phyloP scores from a whole-genome alignment of 2,888 invertebrate genomes.

The Acrobasis repandana region DNA sequence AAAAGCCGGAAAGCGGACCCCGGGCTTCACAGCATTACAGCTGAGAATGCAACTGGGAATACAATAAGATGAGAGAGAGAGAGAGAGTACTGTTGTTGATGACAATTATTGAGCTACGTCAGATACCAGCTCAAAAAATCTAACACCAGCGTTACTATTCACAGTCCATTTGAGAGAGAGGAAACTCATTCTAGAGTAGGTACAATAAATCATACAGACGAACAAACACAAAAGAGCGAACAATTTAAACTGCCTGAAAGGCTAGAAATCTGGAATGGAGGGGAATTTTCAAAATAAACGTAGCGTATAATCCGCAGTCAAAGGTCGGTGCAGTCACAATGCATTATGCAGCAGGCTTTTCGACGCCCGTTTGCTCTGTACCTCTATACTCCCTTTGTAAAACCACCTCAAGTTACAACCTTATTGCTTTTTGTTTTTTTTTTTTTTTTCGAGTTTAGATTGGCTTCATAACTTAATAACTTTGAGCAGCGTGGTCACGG shows the following conservation, averaged over 20 bases:
- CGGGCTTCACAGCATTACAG: too few species aligned
- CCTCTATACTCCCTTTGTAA: constrained; percentile 39
- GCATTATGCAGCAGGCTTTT: constrained; percentile 70
- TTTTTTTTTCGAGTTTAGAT: too few species aligned
- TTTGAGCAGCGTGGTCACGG: too few species aligned
- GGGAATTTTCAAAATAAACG: constrained; percentile 54
- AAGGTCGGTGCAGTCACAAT: constrained; percentile 62
- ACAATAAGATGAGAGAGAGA: too few species aligned
- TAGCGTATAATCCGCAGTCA: constrained; percentile 57
- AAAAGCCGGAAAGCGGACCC: too few species aligned
- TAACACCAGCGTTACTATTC: too few species aligned
- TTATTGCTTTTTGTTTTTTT: background rate
- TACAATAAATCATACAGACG: constrained; percentile 1
- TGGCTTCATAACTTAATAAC: too few species aligned
- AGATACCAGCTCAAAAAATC: too few species aligned
- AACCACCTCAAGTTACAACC: constrained; percentile 18
- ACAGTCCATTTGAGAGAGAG: too few species aligned
- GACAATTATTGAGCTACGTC: too few species aligned
- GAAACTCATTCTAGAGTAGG: background rate
- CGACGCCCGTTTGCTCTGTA: constrained; percentile 51
- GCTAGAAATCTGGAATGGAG: constrained; percentile 42
- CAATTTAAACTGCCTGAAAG: constrained; percentile 26
- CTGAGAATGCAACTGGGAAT: too few species aligned
- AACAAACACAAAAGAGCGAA: background rate
- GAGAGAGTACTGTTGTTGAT: too few species aligned